Evolutionary conservation across 2,797 vertebrate species (phyloP), one percentile per base, ranked within the genome.

Genomic region (Cirrhinus molitorella): DNA sequence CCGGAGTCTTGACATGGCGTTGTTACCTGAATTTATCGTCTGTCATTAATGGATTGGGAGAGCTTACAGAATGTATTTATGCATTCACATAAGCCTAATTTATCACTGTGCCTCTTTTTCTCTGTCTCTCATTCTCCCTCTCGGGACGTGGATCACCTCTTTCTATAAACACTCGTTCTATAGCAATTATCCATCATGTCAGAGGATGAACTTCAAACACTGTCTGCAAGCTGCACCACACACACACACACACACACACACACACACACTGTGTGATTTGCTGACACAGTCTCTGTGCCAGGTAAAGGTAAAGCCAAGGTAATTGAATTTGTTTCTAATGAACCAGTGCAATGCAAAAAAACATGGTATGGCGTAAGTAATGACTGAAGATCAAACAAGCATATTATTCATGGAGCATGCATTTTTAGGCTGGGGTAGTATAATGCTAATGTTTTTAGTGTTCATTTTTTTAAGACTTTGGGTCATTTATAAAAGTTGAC

Each of bases 151-250:
- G 53, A 84, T 87, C 77, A 70, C 66, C 59, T 80, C 63, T 79
- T 53, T 68, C 76, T 65, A 74, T 74, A 73, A 83, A 53, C 68
- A 80, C 67, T 51, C 11, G 16, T 49, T 63, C 17, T 61, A 78
- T 40, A 76, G 70, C 43, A 81, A 84, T 88, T 88, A 86, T 88
- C 82, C 77, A 85, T 86, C 80, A 77, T 70, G 61, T 28, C 75
- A 61, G 25, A 77, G 16, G 47, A 80, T 82, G 37, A 75, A n/a
- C 72, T 53, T 66, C 49, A 31, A 67, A 66, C 9, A 9, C 55
- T 47, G 4, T 82, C 51, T 9, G 71, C 71, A 80, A 12, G 68
- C 40, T 40, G 55, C 17, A 16, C 21, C 57, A 81, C 57, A 31
- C 68, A 63, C 63, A 79, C 37, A 53, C 65, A 40, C 45, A 43